Conservation (phyloP, 2,888 invertebrate species). For the Theretra japonica region DNA sequence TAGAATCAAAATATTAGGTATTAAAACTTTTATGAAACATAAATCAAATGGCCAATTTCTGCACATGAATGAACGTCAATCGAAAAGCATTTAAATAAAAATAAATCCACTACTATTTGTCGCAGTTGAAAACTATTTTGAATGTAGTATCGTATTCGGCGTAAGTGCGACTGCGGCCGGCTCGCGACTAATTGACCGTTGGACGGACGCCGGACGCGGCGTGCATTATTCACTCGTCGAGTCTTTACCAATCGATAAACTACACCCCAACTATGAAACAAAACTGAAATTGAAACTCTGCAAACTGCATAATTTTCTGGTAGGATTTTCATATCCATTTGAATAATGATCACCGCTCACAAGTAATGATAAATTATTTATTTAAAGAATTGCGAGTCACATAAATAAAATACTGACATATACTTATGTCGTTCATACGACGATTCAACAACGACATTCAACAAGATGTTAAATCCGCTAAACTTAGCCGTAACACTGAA, state of each 20-base stretch:
- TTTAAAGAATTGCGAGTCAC: too few species aligned
- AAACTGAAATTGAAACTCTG: neutral
- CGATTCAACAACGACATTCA: too few species aligned
- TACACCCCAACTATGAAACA: constrained; percentile 13
- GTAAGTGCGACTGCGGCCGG: constrained; percentile 29
- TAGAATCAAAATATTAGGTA: too few species aligned
- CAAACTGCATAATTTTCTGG: neutral
- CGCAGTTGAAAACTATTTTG: constrained; percentile 14
- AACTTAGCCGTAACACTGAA: too few species aligned
- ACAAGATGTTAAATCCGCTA: too few species aligned
- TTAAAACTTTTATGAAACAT: too few species aligned
- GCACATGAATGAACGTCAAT: neutral
- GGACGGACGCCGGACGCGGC: constrained; percentile 42
- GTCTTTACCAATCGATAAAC: constrained; percentile 31
- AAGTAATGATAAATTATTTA: too few species aligned
- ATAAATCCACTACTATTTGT: constrained; percentile 29
- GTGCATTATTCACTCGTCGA: constrained; percentile 49
- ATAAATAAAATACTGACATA: too few species aligned
- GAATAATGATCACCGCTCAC: too few species aligned
- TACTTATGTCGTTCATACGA: too few species aligned
- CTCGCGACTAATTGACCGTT: constrained; percentile 48
- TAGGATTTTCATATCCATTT: too few species aligned
- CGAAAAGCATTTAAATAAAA: neutral
- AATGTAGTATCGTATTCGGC: constrained; percentile 20
- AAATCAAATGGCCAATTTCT: too few species aligned